Conservation (phyloP, 2,888 invertebrate species). For the Dexiosoma caninum region DNA sequence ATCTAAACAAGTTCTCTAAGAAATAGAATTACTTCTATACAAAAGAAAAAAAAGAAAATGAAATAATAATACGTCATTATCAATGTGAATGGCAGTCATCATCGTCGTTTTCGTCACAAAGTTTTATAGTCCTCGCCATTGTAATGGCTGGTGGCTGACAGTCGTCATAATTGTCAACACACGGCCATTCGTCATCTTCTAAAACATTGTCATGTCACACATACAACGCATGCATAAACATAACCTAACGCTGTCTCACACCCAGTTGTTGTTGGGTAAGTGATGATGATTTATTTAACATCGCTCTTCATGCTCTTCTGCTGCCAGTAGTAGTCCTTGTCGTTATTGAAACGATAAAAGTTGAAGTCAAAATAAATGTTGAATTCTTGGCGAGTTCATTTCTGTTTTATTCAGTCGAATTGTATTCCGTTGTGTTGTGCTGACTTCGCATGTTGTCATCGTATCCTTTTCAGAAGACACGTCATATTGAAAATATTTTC, state of each 20-base stretch:
- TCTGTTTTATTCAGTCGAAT: slow-evolving; percentile 19
- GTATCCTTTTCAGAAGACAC: slow-evolving; percentile 48
- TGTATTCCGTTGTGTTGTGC: slow-evolving; percentile 30
- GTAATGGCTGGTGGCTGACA: slow-evolving; percentile 31
- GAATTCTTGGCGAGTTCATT: slow-evolving; percentile 40
- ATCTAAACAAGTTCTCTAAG: not conserved
- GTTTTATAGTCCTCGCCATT: slow-evolving; percentile 21
- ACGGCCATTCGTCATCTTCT: slow-evolving; percentile 60
- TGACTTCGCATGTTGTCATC: slow-evolving; percentile 55
- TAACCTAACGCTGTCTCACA: slow-evolving; percentile 19
- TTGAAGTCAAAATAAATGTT: slow-evolving; percentile 38
- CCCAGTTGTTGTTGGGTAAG: slow-evolving; percentile 13
- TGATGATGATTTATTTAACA: slow-evolving; percentile 14
- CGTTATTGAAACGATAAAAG: slow-evolving; percentile 41
- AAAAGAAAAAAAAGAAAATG: not conserved
- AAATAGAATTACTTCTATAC: not conserved
- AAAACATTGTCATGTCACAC: slow-evolving; percentile 48
- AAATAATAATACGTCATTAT: slow-evolving; percentile 9
- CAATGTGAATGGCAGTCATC: slow-evolving; percentile 9
- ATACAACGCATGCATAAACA: slow-evolving; percentile 5
- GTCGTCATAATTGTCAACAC: slow-evolving; percentile 62
- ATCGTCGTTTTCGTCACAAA: slow-evolving; percentile 1
- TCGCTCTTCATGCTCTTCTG: too few species aligned
- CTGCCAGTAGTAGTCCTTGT: slow-evolving; percentile 14
- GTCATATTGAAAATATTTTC: slow-evolving; percentile 41